A percentile compares a stretch with the other conserved stretches of the same genome.
These are phyloP conservation scores for Setophaga kirtlandii DNA, from an alignment of 2,113 vertebrate genomes.

Conservation along the genomic window DNA sequence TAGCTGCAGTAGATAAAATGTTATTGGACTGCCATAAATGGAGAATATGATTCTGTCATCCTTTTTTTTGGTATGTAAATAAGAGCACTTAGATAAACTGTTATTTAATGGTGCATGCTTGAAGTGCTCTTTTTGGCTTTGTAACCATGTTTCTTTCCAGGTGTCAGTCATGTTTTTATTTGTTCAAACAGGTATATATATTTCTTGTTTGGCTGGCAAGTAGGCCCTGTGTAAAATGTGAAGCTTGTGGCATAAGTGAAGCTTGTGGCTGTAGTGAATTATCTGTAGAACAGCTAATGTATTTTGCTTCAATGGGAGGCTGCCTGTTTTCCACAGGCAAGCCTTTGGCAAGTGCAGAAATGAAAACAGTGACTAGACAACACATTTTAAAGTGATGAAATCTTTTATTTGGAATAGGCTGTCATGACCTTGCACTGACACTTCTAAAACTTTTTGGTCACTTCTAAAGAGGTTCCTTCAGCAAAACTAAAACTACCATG, in stretches of 20 bases:
- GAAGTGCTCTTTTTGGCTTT: not conserved
- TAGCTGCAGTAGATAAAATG: not conserved
- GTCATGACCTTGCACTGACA: slow-evolving; percentile 5
- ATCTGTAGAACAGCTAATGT: not conserved
- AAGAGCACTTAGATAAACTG: not conserved
- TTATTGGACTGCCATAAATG: not conserved
- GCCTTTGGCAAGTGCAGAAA: not conserved
- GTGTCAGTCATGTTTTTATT: not conserved
- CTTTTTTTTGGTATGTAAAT: not conserved
- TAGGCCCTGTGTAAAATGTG: not conserved
- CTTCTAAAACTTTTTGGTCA: not conserved
- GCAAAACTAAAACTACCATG: not conserved
- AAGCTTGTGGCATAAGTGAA: not conserved
- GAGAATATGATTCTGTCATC: not conserved
- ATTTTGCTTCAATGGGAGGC: not conserved
- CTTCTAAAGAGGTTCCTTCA: slow-evolving; percentile 25
- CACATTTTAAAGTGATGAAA: not conserved
- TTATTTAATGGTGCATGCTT: not conserved
- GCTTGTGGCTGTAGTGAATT: not conserved
- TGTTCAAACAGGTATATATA: not conserved
- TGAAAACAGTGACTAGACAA: slow-evolving; percentile 4
- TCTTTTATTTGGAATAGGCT: slow-evolving; percentile 16
- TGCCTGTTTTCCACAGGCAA: not conserved
- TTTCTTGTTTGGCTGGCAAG: not conserved
- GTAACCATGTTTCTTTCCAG: not conserved